Base-by-base conservation (phyloP, 2,797 vertebrate genomes). In the Anabacerthia variegaticeps region DNA sequence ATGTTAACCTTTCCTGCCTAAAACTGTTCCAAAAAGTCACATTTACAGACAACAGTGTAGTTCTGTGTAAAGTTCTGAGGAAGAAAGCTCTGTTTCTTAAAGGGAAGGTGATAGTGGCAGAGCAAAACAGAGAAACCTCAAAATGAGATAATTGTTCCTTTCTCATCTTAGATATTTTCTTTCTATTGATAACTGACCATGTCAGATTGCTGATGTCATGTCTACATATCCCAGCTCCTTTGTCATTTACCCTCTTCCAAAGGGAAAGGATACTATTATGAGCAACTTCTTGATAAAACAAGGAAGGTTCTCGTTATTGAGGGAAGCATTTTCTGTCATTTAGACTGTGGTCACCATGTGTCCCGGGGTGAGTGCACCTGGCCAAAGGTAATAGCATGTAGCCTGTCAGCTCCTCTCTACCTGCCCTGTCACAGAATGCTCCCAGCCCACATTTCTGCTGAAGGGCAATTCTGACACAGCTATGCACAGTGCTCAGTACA, bases 1-100 rank as follows among this genome's bases (percentile, higher is more conserved):
- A 34, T 0, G 0, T 52, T 67, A 71, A 58, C 2, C 2, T 77
- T 6, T 63, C 20, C 49, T 62, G n/a, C 16, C 30, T 7, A 8
- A 36, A 78, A 10, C 21, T 7, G 3, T 41, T 91, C 12, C 43
- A 76, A 13, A 75, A 79, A 48, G 41, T 85, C 36, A 32, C 8
- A 7, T 43, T 84, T 46, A 49, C 41, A 55, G 52, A 19, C 11
- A 92, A 18, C 9, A n/a, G 3, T 27, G 27, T 48, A 2, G 9
- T 80, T 85, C 23, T 77, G 4, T 21, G 41, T 41, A 22, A 74
- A 41, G 44, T 48, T 88, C 36, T 77, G 65, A 85, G 49, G 28
- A 67, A 46, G 28, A 55, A 81, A 74, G 2, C 10, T 81, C 22
- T 75, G 17, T 7, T 83, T 5, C 46, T 36, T 34, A 41, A 48